Conservation (phyloP, 2,797 vertebrate genomes). For the Microctenopoma lineatum region DNA sequence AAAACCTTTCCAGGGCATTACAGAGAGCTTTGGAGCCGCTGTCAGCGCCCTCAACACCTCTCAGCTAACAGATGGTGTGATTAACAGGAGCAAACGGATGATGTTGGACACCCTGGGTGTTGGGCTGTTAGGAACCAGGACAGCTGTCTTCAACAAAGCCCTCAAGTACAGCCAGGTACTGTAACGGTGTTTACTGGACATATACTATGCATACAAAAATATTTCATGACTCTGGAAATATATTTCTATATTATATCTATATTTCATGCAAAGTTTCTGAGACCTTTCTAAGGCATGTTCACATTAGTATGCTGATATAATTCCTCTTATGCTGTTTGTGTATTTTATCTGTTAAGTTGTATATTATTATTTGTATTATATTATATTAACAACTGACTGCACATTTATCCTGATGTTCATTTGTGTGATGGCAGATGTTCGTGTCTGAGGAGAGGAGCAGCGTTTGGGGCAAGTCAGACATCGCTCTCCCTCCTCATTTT, state of each 20-base stretch:
- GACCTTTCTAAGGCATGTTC: too few species aligned
- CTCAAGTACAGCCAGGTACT: constrained; percentile 90
- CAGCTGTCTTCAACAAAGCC: constrained; percentile 88
- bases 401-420: neutral
- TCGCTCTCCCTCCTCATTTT: constrained; percentile 86
- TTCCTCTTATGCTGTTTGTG: neutral
- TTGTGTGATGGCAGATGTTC: constrained; percentile 82
- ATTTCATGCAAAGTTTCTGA: too few species aligned
- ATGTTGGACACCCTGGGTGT: constrained; percentile 94
- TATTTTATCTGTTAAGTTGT: neutral
- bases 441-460: constrained; percentile 83
- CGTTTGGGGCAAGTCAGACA: constrained; percentile 87
- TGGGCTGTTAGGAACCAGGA: constrained; percentile 89
- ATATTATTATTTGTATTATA: neutral
- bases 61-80: constrained; percentile 88
- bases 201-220: neutral
- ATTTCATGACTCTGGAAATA: too few species aligned
- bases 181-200: neutral
- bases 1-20: constrained; percentile 84
- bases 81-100: constrained; percentile 93
- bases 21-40: constrained; percentile 89
- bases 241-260: too few species aligned
- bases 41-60: constrained; percentile 84
- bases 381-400: neutral
- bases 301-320: neutral